phyloP scores from a whole-genome alignment of 1,140 invertebrate genomes.

The Sogatella furcifera region DNA sequence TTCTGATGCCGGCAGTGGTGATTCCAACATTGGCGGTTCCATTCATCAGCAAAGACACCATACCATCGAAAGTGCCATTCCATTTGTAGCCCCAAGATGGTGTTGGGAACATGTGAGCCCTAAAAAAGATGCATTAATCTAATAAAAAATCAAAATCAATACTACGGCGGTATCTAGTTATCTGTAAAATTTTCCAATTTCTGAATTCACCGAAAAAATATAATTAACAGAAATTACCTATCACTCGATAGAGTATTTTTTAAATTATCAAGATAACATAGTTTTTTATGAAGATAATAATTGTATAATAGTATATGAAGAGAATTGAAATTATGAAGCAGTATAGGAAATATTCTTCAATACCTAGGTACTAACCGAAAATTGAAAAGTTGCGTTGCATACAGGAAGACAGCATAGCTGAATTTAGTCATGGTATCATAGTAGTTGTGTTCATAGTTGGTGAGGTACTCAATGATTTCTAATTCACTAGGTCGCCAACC shows the following conservation, averaged over 20 bases:
- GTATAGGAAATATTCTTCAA: too few relatives aligned
- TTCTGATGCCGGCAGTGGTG: constrained; percentile 44
- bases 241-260: too few relatives aligned
- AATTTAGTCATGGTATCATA: background rate
- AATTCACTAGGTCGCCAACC: background rate
- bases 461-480: background rate
- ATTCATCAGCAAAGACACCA: constrained; percentile 18
- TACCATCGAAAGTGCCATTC: constrained; percentile 4
- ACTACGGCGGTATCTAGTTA: too few relatives aligned
- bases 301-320: too few relatives aligned
- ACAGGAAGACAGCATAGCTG: background rate
- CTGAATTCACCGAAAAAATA: too few relatives aligned
- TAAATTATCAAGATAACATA: too few relatives aligned
- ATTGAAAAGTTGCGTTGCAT: background rate
- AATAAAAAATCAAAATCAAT: too few relatives aligned
- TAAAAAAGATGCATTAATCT: constrained; percentile 17
- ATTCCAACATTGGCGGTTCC: constrained; percentile 46
- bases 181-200: too few relatives aligned
- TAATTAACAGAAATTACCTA: too few relatives aligned
- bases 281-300: too few relatives aligned
- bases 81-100: constrained; percentile 29
- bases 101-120: constrained; percentile 39
- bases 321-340: too few relatives aligned
- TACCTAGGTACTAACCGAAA: background rate
- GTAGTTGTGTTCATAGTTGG: background rate